Percentiles rank a stretch among this genome's conserved stretches.
phyloP scores from a whole-genome alignment of 2,888 invertebrate species.

The Caenorhabditis drosophilae region DNA sequence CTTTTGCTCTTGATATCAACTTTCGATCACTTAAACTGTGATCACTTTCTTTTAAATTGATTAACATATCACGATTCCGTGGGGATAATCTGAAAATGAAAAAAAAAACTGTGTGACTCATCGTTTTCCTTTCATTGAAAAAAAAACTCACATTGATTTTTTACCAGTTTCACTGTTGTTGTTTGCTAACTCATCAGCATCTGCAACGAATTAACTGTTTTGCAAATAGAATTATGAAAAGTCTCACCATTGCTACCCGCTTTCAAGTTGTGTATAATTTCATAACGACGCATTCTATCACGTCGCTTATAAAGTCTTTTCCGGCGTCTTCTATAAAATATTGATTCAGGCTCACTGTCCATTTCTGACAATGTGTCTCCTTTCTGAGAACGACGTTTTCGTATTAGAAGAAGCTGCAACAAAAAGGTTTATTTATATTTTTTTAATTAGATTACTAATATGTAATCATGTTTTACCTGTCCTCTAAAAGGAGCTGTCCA shows the following conservation, averaged over 20 bases:
- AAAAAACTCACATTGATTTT: slow-evolving; percentile 23
- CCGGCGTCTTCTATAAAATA: slow-evolving; percentile 48
- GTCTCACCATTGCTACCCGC: slow-evolving; percentile 29
- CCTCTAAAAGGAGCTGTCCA: slow-evolving; percentile 52
- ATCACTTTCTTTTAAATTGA: slow-evolving; percentile 30
- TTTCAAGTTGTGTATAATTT: slow-evolving; percentile 36
- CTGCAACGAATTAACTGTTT: background rate
- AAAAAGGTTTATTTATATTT: slow-evolving; percentile 4
- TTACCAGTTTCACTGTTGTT: slow-evolving; percentile 26
- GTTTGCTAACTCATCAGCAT: background rate
- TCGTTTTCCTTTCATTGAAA: background rate
- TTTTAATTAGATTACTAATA: background rate
- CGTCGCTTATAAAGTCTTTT: slow-evolving; percentile 42
- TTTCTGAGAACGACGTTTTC: slow-evolving; percentile 44
- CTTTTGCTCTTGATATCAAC: slow-evolving; percentile 31
- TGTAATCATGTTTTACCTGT: slow-evolving; percentile 32
- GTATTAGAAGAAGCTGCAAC: slow-evolving; percentile 42
- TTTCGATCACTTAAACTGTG: slow-evolving; percentile 27
- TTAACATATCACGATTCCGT: slow-evolving; percentile 35
- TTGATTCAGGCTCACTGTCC: slow-evolving; percentile 56
- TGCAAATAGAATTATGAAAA: background rate
- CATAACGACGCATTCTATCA: slow-evolving; percentile 41
- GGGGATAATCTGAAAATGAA: slow-evolving; percentile 24
- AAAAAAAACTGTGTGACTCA: background rate
- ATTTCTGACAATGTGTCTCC: slow-evolving; percentile 53